Conservation (phyloP, 2,888 invertebrate species). For the Chromoteleia sp. region DNA sequence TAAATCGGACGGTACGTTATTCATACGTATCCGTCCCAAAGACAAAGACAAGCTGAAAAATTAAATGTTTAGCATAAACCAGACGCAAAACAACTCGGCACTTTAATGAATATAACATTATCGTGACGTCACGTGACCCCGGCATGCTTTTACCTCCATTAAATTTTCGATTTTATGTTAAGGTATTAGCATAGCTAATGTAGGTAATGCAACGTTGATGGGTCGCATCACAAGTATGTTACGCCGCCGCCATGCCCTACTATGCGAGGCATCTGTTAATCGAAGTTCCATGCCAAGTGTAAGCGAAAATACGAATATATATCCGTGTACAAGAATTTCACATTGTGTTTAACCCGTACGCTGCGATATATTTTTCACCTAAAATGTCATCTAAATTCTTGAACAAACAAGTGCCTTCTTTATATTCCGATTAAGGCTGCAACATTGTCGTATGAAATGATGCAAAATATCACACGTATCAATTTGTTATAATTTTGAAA, state of each 20-base stretch:
- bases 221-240: conserved; percentile 67
- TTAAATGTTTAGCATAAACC: conserved; percentile 47
- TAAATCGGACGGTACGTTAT: conserved; percentile 26
- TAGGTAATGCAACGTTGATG: conserved; percentile 67
- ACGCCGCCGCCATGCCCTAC: conserved; percentile 51
- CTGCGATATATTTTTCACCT: conserved; percentile 22
- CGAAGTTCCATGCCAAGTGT: conserved; percentile 70
- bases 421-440: background rate
- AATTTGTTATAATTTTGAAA: no score
- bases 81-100: conserved; percentile 14
- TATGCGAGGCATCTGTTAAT: conserved; percentile 69
- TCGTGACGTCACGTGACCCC: conserved; percentile 43
- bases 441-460: no score
- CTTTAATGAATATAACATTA: conserved; percentile 59
- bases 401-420: background rate
- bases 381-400: conserved; percentile 1
- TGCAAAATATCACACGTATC: no score
- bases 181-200: conserved; percentile 72
- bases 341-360: conserved; percentile 33
- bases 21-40: conserved; percentile 32
- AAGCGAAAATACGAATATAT: conserved; percentile 62
- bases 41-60: conserved; percentile 34
- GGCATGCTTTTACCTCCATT: conserved; percentile 59
- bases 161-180: conserved; percentile 72
- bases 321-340: conserved; percentile 55